Base-by-base conservation (phyloP, 2,113 vertebrate genomes). In the Atractosteus spatula region DNA sequence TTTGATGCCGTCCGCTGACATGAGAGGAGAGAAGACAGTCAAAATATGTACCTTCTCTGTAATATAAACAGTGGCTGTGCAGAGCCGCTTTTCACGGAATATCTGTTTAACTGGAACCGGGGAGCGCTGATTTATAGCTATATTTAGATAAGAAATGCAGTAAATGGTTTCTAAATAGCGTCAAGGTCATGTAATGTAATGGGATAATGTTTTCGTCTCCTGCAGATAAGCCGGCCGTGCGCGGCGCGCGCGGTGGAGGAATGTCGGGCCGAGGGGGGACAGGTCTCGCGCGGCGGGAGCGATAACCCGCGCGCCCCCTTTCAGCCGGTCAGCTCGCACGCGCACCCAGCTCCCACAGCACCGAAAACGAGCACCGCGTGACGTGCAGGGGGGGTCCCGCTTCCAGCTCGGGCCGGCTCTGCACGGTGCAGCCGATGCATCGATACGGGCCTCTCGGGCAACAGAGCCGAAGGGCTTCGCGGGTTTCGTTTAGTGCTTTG, bases 81-180 rank as follows among this genome's bases (percentile, higher is more conserved):
- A 89, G 82, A 89, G 85, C 87, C 92, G 89, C 92, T 91, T 94
- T 96, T 94, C 94, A 94, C 94, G 93, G 94, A 96, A 93, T 92
- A 90, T 89, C 93, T 88, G 91, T 88, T 91, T 88, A 79, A 89
- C 90, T 84, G 89, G 80, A 79, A 90, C 89, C 85, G 92, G 94
- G 94, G 95, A 93, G 78, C 88, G 78, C 70, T 95, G 94, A 97
- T 94, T 97, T 94, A 96, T 88, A 71, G 81, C 90, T 91, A 92
- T 95, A 95, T 97, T 96, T 96, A 96, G 96, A 96, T 95, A 97
- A 96, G 92, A 89, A 87, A 84, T 85, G 80, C 79, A 66, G 88
- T 86, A 86, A 87, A 87, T 86, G 91, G 92, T 93, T 90, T 89
- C 91, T 87, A 85, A 81, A 86, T 91, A 91, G 94, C 92, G 91